A percentile compares a stretch with the other conserved stretches of the same genome.
phyloP scores from a whole-genome alignment of 1,140 invertebrate species.

The Pogonognathellus flavescens region DNA sequence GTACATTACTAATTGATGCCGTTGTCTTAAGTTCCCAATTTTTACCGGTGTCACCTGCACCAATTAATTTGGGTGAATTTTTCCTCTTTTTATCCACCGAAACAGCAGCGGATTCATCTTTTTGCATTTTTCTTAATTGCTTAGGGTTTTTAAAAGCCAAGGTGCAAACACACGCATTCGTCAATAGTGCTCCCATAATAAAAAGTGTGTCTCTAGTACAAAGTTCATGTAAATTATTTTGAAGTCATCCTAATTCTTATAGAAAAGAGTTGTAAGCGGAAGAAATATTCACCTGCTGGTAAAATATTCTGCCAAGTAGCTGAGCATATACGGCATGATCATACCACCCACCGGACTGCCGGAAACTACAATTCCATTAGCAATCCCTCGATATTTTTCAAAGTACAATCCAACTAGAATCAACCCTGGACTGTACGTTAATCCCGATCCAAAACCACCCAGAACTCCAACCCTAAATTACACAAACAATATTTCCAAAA shows the following conservation, averaged over 20 bases:
- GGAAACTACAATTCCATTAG: slow-evolving; percentile 18
- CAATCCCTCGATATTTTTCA: background rate
- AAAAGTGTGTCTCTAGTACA: background rate
- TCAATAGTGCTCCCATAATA: background rate
- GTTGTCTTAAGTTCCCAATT: background rate
- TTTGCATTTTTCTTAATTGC: too few species aligned
- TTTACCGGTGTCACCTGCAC: background rate
- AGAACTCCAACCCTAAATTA: background rate
- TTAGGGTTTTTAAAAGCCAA: background rate
- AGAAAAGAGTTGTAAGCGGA: background rate
- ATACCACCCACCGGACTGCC: slow-evolving; percentile 11
- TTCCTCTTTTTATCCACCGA: background rate
- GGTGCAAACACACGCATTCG: background rate
- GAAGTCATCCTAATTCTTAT: background rate
- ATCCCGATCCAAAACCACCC: slow-evolving; percentile 9
- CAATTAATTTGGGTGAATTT: background rate
- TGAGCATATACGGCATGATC: slow-evolving; percentile 5
- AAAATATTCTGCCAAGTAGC: background rate
- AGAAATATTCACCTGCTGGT: background rate
- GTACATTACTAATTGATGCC: too few species aligned
- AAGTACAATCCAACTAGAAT: slow-evolving; percentile 7
- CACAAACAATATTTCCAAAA: too few species aligned
- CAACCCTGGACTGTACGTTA: slow-evolving; percentile 5
- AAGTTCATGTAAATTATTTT: background rate
- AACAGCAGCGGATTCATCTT: background rate